Percentiles rank a stretch among this genome's conserved stretches.
These are phyloP conservation scores for Chaitophorus viminalis DNA, from an alignment of 2,888 invertebrate species.

Conservation along the genomic window DNA sequence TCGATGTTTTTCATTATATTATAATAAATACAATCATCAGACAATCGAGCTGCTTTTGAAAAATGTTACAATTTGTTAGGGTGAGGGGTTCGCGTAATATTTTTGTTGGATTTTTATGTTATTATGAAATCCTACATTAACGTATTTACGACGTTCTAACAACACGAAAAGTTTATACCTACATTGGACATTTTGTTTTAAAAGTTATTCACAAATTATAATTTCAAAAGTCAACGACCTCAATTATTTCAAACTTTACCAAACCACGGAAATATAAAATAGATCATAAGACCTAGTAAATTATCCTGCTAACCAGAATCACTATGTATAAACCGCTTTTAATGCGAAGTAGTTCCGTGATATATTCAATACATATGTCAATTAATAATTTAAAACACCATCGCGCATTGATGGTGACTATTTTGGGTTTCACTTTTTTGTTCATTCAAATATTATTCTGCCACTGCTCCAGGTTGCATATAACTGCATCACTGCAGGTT, in stretches of 20 bases:
- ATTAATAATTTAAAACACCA: too few relatives aligned
- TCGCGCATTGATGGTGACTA: too few relatives aligned
- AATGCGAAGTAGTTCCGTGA: too few relatives aligned
- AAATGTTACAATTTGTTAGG: too few relatives aligned
- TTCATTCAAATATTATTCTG: neutral
- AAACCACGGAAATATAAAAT: neutral
- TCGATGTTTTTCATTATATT: too few relatives aligned
- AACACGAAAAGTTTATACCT: constrained; percentile 29
- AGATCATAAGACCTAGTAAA: neutral
- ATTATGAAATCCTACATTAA: neutral
- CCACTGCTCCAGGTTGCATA: neutral
- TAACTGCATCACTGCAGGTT: neutral
- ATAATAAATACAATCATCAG: too few relatives aligned
- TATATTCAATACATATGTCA: too few relatives aligned
- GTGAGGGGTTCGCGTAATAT: neutral
- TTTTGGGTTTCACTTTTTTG: too few relatives aligned
- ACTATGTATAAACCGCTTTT: neutral
- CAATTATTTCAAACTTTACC: constrained; percentile 24
- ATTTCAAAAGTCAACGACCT: constrained; percentile 56
- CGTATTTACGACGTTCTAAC: constrained; percentile 22
- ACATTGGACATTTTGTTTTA: constrained; percentile 21
- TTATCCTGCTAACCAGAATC: neutral
- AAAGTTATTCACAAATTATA: constrained; percentile 45
- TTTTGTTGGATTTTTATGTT: neutral
- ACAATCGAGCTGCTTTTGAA: too few relatives aligned